A percentile compares a stretch with the other conserved stretches of the same genome.
Conservation (phyloP, 2,797 vertebrate species). For the Bucorvus abyssinicus region DNA sequence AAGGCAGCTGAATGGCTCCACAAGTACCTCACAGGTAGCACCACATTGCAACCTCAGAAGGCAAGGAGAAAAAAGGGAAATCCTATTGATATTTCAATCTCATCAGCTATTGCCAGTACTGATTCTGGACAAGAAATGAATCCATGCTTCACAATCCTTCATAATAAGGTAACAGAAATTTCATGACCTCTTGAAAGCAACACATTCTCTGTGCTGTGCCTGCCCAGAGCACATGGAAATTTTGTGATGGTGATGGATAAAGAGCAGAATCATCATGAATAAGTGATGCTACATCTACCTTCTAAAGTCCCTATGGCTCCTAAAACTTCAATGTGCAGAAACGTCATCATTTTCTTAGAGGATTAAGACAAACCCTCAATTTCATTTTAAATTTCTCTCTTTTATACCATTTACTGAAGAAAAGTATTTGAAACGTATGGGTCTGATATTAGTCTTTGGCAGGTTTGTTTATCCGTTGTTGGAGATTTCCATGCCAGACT, state of each 20-base stretch:
- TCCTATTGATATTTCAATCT: neutral
- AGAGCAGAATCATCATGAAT: neutral
- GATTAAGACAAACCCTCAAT: neutral
- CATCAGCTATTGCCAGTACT: neutral
- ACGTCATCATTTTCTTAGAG: neutral
- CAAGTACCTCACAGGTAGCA: neutral
- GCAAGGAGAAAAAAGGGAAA: neutral
- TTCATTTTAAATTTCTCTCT: neutral
- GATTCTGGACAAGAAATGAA: neutral
- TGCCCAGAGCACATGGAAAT: neutral
- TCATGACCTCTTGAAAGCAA: neutral
- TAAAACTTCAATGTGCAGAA: neutral
- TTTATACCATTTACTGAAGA: neutral
- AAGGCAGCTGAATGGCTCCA: neutral
- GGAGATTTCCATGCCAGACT: conserved; percentile 6
- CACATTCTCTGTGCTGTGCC: neutral
- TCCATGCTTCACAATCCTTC: neutral
- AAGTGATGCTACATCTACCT: neutral
- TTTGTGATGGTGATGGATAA: neutral
- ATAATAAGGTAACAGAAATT: neutral
- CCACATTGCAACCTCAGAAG: neutral
- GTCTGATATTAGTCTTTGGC: neutral
- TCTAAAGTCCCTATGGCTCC: neutral
- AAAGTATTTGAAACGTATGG: neutral
- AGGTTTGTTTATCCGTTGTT: neutral